A percentile compares a stretch with the other conserved stretches of the same genome.
Evolutionary conservation across 2,113 vertebrate species (phyloP).

Genomic region (Sorex fumeus): DNA sequence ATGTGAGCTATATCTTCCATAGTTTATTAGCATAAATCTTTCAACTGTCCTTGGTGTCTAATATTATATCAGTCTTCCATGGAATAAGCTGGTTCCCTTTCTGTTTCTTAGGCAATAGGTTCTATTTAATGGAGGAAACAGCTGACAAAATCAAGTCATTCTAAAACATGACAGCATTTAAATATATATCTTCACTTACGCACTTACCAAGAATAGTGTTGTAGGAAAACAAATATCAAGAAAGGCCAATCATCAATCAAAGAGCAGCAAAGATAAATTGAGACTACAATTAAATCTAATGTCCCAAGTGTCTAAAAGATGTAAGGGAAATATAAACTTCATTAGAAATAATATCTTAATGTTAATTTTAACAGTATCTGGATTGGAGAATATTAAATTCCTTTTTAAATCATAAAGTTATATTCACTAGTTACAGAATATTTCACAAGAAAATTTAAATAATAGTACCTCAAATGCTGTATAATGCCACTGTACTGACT

Average conservation of each 20-base stretch:
- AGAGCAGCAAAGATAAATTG: background rate
- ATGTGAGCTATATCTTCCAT: constrained; percentile 25
- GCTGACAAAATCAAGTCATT: background rate
- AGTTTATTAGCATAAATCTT: constrained; percentile 54
- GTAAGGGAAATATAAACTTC: background rate
- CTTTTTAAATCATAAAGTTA: background rate
- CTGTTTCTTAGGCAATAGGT: background rate
- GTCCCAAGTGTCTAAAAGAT: background rate
- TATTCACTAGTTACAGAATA: background rate
- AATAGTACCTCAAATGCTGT: constrained; percentile 35
- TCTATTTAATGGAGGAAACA: background rate
- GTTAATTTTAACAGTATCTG: constrained; percentile 13
- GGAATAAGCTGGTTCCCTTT: background rate
- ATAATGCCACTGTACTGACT: constrained; percentile 20
- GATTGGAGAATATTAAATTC: background rate
- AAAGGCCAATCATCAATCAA: constrained; percentile 13
- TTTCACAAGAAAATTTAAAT: constrained; percentile 20
- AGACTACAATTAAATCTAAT: background rate
- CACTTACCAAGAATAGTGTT: background rate
- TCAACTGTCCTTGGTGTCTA: background rate
- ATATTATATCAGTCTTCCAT: background rate
- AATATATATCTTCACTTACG: background rate
- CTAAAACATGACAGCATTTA: background rate
- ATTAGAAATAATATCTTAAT: background rate
- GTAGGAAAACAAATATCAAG: constrained; percentile 27